These are phyloP conservation scores for Epizoanthus scotinus DNA, from an alignment of 92 coral and sea anemone species.

Conservation along the genomic window DNA sequence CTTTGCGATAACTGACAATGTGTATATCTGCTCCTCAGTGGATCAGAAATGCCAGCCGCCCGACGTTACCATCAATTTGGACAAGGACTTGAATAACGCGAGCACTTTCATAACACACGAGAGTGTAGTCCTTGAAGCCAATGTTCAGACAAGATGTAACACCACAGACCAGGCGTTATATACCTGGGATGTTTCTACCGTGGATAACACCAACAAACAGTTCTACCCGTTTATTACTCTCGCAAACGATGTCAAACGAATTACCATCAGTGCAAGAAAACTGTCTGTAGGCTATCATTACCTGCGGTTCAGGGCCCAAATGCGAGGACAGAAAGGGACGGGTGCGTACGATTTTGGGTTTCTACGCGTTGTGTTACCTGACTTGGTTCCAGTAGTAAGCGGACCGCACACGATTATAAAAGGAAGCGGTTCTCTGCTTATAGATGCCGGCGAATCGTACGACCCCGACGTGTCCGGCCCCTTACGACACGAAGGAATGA, in stretches of 20 bases:
- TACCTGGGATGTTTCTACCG: constrained; percentile 22
- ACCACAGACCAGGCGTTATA: background rate
- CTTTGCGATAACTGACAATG: background rate
- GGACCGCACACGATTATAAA: constrained; percentile 24
- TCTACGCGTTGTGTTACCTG: background rate
- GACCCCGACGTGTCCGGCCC: constrained; percentile 29
- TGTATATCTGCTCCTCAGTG: constrained; percentile 1
- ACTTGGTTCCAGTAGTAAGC: constrained; percentile 23
- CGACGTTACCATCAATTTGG: constrained; percentile 17
- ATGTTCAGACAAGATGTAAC: background rate
- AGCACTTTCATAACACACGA: constrained; percentile 12
- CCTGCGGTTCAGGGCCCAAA: constrained; percentile 23
- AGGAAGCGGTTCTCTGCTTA: constrained; percentile 44
- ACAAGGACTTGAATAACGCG: constrained; percentile 35
- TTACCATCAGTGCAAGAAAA: constrained; percentile 3
- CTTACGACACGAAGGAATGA: background rate
- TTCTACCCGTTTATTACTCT: constrained; percentile 21
- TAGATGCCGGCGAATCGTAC: constrained; percentile 26
- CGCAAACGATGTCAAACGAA: constrained; percentile 7
- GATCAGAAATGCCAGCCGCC: constrained; percentile 40
- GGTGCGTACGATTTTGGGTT: constrained; percentile 46
- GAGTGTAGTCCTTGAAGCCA: constrained; percentile 2
- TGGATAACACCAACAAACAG: constrained; percentile 38
- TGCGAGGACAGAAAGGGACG: constrained; percentile 6
- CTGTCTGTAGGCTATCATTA: constrained; percentile 30